A percentile compares a stretch with the other conserved stretches of the same genome.
Conservation (phyloP, 53 echinoderm and acorn worm genomes). For the Mesocentrotus franciscanus region DNA sequence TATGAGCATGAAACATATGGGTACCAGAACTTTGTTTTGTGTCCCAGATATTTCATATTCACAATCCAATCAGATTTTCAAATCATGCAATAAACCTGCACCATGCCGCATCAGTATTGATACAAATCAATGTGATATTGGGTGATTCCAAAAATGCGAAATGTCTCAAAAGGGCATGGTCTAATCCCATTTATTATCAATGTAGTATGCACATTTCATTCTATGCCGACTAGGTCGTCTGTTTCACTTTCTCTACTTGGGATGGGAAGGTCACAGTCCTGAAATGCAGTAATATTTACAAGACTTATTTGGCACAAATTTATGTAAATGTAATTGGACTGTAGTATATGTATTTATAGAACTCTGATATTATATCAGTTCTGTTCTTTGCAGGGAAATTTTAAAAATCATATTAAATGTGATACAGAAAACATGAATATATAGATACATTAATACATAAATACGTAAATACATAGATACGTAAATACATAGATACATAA, state of each 20-base stretch:
- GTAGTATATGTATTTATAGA: neutral
- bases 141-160: neutral
- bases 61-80: neutral
- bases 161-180: neutral
- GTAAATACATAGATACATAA: no score
- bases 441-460: neutral
- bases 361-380: no score
- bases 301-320: no score
- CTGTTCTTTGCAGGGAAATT: no score
- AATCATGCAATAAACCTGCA: neutral
- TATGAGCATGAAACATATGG: neutral
- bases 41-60: neutral
- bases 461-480: no score
- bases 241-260: neutral
- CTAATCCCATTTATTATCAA: neutral
- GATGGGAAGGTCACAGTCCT: neutral
- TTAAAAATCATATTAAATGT: neutral
- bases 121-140: neutral
- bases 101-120: slow-evolving; percentile 14
- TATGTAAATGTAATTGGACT: no score
- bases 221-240: neutral
- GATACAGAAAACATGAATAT: no score
- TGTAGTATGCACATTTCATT: neutral
- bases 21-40: neutral
- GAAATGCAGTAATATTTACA: neutral